These are phyloP conservation scores for Drosophila kuntzei DNA, from an alignment of 2,888 invertebrate species.

Conservation along the genomic window DNA sequence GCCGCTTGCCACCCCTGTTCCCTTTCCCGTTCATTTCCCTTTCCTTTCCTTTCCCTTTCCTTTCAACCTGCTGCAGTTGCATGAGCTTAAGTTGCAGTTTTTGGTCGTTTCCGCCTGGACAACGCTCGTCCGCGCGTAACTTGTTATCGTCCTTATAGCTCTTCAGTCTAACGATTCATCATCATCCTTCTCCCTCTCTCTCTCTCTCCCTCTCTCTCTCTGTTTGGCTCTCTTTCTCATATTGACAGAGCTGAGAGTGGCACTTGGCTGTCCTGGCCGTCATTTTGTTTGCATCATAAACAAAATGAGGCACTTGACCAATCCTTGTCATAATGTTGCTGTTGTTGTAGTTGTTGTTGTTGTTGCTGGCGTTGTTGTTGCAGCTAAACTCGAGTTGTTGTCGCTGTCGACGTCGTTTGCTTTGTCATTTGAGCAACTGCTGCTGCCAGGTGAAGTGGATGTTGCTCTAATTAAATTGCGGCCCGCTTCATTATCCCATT, in stretches of 20 bases:
- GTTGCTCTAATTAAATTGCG: conserved; percentile 76
- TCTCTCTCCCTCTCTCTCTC: not conserved
- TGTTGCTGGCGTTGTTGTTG: conserved; percentile 33
- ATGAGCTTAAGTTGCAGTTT: conserved; percentile 31
- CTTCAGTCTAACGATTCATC: conserved; percentile 9
- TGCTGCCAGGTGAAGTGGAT: conserved; percentile 67
- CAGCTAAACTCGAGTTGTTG: conserved; percentile 30
- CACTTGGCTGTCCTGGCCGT: conserved; percentile 22
- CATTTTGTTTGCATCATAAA: conserved; percentile 74
- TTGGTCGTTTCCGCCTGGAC: conserved; percentile 63
- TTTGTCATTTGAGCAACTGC: conserved; percentile 71
- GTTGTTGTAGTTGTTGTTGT: conserved; percentile 20
- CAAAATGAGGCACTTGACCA: conserved; percentile 73
- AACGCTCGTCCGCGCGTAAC: conserved; percentile 65
- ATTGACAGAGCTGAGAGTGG: conserved; percentile 40
- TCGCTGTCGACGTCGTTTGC: conserved; percentile 47
- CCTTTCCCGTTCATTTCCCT: no score
- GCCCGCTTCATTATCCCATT: conserved; percentile 69
- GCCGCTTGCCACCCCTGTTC: not conserved
- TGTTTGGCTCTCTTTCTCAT: conserved; percentile 1
- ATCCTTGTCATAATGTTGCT: conserved; percentile 62
- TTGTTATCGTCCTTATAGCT: conserved; percentile 54
- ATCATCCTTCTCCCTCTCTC: not conserved
- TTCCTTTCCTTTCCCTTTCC: no score
- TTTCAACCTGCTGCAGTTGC: not conserved